Percentiles rank a stretch among this genome's conserved stretches.
phyloP scores from a whole-genome alignment of 2,113 vertebrate species.

The Regulus satrapa region DNA sequence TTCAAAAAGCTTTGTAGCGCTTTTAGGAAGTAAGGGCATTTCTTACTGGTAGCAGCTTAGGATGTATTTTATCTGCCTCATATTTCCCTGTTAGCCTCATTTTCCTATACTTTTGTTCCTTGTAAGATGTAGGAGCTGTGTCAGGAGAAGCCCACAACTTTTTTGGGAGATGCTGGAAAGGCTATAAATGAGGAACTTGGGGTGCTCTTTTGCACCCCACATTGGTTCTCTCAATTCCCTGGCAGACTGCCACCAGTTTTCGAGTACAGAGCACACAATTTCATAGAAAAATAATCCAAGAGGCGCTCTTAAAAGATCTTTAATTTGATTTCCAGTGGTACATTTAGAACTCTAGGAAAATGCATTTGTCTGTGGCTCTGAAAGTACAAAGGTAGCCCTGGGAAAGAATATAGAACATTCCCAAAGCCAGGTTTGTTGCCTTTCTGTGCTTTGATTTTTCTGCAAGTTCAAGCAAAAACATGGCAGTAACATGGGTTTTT shows the following conservation, averaged over 20 bases:
- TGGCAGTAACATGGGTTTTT: not conserved
- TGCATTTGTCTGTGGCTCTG: not conserved
- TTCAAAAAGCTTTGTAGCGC: not conserved
- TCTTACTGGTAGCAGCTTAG: not conserved
- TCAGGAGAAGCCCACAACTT: not conserved
- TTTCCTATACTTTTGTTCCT: not conserved
- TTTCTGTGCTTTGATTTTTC: not conserved
- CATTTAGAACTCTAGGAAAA: not conserved
- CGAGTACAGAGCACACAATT: accelerated
- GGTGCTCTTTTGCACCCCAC: not conserved
- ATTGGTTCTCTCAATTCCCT: not conserved
- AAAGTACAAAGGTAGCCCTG: not conserved
- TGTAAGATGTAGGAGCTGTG: not conserved
- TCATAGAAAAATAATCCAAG: not conserved
- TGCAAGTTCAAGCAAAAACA: not conserved
- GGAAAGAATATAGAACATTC: not conserved
- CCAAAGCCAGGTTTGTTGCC: not conserved
- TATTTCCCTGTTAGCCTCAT: not conserved
- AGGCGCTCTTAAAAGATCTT: not conserved
- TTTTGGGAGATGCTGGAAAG: not conserved
- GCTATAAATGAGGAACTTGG: not conserved
- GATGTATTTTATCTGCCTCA: not conserved
- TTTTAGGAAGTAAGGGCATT: not conserved
- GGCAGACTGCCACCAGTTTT: not conserved
- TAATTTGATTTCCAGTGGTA: not conserved